Conservation (phyloP, 2,797 vertebrate genomes). For the Astyanax mexicanus region DNA sequence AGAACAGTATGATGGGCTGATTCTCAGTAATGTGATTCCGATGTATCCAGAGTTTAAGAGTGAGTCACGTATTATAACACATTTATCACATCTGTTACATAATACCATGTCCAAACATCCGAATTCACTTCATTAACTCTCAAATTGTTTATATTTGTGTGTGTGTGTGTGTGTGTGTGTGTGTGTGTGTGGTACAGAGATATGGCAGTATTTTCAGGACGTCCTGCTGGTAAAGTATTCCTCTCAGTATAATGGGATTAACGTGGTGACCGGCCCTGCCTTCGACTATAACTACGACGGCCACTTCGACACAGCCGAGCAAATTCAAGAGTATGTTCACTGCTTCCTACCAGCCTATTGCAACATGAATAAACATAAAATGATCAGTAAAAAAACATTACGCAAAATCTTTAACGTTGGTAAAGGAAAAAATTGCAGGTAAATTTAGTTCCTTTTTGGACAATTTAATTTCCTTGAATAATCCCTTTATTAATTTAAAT, state of each 20-base stretch:
- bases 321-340: constrained; percentile 81
- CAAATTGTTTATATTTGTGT: too few relatives aligned
- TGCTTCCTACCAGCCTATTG: background rate
- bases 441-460: too few relatives aligned
- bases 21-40: constrained; percentile 87
- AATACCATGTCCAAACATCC: too few relatives aligned
- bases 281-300: constrained; percentile 91
- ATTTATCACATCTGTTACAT: background rate
- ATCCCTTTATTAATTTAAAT: too few relatives aligned
- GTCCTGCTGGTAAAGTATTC: constrained; percentile 80
- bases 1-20: constrained; percentile 82
- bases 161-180: background rate
- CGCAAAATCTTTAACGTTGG: too few relatives aligned
- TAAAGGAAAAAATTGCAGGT: too few relatives aligned
- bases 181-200: constrained; percentile 70
- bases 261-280: constrained; percentile 86
- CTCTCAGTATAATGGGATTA: constrained; percentile 79
- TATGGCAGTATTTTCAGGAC: constrained; percentile 88
- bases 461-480: too few relatives aligned
- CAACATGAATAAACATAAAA: too few relatives aligned
- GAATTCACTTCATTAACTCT: too few relatives aligned
- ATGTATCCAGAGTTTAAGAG: constrained; percentile 92
- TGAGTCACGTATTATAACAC: constrained; percentile 66
- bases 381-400: too few relatives aligned
- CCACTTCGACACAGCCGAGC: constrained; percentile 77